Evolutionary conservation across 2,888 invertebrate genomes (phyloP), one percentile per base, ranked within the genome.

Genomic region (Lithodes maja): DNA sequence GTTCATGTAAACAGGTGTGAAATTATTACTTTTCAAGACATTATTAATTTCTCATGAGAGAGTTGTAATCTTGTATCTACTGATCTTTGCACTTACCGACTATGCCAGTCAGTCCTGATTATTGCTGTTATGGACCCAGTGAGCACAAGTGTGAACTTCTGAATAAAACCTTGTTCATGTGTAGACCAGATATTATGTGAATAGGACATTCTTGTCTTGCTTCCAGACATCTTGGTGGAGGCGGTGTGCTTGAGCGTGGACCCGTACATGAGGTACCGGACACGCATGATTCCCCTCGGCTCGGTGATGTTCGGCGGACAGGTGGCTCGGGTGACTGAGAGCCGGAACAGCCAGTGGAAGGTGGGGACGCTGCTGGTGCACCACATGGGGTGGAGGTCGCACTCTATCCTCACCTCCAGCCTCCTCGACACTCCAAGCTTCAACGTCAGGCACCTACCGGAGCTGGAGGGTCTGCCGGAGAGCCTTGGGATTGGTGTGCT

Each of bases 191-290:
- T n/a, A n/a, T n/a, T n/a, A n/a, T n/a, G n/a, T n/a, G n/a, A n/a
- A n/a, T n/a, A n/a, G n/a, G n/a, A n/a, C n/a, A n/a, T n/a, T 2
- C 3, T 54, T 49, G 0, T n/a, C n/a, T 69, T 5, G 33, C 79
- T 49, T 9, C 1, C 85, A 79, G 85, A 85, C 53, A 53, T 79
- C 2, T 3, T 85, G 1, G 61, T 79, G 33, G 71, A 80, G 52
- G 79, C 80, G 1, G 80, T 68, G 68, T 61, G 50, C 33, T 53
- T 79, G 17, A 85, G 85, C 7, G 79, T 79, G 1, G 85, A 85
- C 61, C 79, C 85, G 1, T 80, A 85, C 61, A 54, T 78, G 79
- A 68, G 85, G 55, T 85, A 77, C 77, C 53, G 55, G 1, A 61
- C 85, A 5, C 54, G 68, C 49, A n/a, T 50, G 2, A 77, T 85